Percentiles rank a stretch among this genome's conserved stretches.
Evolutionary conservation across 2,797 vertebrate species (phyloP).

Genomic region (Schizopygopsis pylzovi): DNA sequence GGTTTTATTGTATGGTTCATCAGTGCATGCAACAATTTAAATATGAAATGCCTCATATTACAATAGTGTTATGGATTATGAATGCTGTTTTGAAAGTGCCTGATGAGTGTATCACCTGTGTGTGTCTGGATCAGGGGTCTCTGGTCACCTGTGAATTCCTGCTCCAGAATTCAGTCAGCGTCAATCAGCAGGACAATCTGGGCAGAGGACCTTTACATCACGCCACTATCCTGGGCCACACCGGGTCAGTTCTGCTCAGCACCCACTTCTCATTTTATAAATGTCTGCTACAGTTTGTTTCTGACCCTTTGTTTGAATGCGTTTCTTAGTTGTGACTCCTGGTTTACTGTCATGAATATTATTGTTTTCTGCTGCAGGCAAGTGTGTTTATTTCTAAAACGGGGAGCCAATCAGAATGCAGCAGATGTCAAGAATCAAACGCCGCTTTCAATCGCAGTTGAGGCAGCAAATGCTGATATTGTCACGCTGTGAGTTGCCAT

Average conservation of each 20-base stretch:
- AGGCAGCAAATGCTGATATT: conserved; percentile 97
- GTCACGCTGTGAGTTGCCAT: conserved; percentile 88
- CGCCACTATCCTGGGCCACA: conserved; percentile 94
- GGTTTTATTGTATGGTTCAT: not conserved
- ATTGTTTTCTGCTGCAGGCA: conserved; percentile 79
- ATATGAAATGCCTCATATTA: not conserved
- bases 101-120: not conserved
- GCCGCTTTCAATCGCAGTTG: conserved; percentile 91
- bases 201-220: conserved; percentile 95
- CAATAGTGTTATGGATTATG: no score
- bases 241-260: conserved; percentile 80
- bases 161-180: conserved; percentile 95
- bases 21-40: not conserved
- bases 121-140: conserved; percentile 81
- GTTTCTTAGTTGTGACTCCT: not conserved
- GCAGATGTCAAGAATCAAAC: conserved; percentile 93
- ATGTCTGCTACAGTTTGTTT: not conserved
- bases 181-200: conserved; percentile 91
- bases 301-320: not conserved
- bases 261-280: not conserved
- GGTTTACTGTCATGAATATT: not conserved
- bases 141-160: conserved; percentile 96
- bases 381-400: conserved; percentile 97
- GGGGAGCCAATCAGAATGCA: conserved; percentile 97
- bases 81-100: not conserved